Conservation (phyloP, 2,113 vertebrate genomes). For the Mohoua ochrocephala region DNA sequence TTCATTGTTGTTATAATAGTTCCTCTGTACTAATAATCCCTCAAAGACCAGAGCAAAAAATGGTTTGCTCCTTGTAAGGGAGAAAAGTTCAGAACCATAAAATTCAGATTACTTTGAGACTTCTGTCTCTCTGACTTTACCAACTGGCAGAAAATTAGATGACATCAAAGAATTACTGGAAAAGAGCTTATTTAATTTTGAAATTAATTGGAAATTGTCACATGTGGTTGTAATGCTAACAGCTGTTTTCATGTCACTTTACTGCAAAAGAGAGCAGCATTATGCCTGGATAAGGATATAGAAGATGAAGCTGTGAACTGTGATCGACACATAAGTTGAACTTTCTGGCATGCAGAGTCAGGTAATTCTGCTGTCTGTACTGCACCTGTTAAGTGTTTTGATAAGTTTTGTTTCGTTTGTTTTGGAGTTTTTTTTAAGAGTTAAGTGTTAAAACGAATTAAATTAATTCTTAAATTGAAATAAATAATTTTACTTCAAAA, state of each 20-base stretch:
- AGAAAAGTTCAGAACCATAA: conserved; percentile 3
- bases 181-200: neutral
- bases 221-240: neutral
- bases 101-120: conserved; percentile 10
- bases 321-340: neutral
- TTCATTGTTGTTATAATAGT: neutral
- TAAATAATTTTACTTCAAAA: neutral
- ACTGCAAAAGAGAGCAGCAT: neutral
- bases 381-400: neutral
- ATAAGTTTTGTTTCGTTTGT: neutral
- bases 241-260: neutral
- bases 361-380: neutral
- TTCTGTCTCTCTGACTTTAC: neutral
- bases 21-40: conserved; percentile 2
- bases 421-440: neutral
- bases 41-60: neutral
- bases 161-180: neutral
- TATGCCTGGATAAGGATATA: neutral
- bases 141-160: conserved; percentile 3
- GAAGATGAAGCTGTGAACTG: neutral
- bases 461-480: neutral
- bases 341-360: neutral
- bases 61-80: neutral
- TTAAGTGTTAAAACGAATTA: neutral
- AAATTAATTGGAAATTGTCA: neutral